Evolutionary conservation across 1,140 invertebrate species (phyloP), one percentile per base, ranked within the genome.

Genomic region (Drosophila setifemur): DNA sequence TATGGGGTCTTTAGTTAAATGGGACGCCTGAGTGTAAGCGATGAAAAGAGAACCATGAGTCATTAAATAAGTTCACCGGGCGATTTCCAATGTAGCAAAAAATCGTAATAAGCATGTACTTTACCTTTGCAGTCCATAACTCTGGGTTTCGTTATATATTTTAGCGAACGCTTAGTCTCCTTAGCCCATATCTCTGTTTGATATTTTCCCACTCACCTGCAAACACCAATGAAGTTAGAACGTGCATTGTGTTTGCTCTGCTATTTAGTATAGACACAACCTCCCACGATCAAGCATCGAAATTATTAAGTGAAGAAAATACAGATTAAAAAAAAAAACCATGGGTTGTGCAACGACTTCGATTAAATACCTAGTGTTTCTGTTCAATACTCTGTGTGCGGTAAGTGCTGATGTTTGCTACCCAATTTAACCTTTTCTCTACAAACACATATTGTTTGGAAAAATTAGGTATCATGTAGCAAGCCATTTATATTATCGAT

Each of bases 261-360:
- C 42, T 14, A 48, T 39, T 64, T 63, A 64, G 60, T 64, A 28
- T 28, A 25, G 31, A 9, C 16, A 16, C 9, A 33, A 28, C 73
- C 43, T 31, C 33, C 16, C 23, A 25, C 8, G 25, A 55, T 35
- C 14, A 11, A 29, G 9, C 28, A 35, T 31, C 14, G n/a, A 43
- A 61, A 18, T 26, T 31, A 58, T 21, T 47, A 45, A 19, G 18
- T 14, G 29, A 11, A 35, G 1, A 7, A 21, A 18, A 29, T 26
- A 23, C 2, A 37, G n/a, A 48, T 11, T 33, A 19, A 37, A 50
- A 7, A 19, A 9, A 45, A 44, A 16, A 11, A 29, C 33, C 54
- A 88, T 88, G 85, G 72, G 72, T 85, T 88, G 72, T 69, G 73
- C 72, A 58, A 76, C 75, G 50, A 35, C 53, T 25, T 58, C 63